Evolutionary conservation across 1,140 invertebrate genomes (phyloP).

Genomic region (Doryteuthis pealeii): DNA sequence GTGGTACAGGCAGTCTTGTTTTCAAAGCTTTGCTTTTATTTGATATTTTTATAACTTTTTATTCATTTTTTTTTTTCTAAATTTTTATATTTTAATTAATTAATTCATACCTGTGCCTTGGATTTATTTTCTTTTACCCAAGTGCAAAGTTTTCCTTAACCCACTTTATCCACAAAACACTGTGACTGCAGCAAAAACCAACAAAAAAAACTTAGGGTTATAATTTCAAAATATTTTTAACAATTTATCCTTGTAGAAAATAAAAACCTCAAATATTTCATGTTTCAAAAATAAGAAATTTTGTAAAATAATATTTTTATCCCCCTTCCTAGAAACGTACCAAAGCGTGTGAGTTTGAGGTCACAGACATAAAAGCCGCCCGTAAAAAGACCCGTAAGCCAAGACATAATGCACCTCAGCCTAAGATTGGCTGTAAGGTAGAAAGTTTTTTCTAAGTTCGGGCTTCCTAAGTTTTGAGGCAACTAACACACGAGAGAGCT

Average conservation of each 20-base stretch:
- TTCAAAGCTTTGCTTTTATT: too few relatives aligned
- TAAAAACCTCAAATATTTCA: background rate
- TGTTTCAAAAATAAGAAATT: background rate
- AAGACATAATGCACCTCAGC: background rate
- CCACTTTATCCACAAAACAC: conserved; percentile 1
- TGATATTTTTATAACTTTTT: too few relatives aligned
- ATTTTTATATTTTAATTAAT: too few relatives aligned
- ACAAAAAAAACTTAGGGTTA: background rate
- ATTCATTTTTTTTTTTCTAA: too few relatives aligned
- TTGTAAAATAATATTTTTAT: background rate
- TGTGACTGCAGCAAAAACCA: conserved; percentile 14
- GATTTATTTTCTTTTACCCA: too few relatives aligned
- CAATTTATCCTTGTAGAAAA: background rate
- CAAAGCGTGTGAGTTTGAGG: conserved; percentile 8
- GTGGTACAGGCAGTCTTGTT: too few relatives aligned
- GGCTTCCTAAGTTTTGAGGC: background rate
- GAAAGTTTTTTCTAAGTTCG: background rate
- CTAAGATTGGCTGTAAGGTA: background rate
- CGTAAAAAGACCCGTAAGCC: background rate
- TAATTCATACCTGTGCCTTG: too few relatives aligned
- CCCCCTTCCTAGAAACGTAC: background rate
- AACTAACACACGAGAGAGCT: conserved; percentile 11
- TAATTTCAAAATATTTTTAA: too few relatives aligned
- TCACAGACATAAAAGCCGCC: conserved; percentile 9
- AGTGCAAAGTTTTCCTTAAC: background rate